A percentile compares a stretch with the other conserved stretches of the same genome.
These are phyloP conservation scores for Catharus bicknelli DNA, from an alignment of 2,113 vertebrate species.

Conservation along the genomic window DNA sequence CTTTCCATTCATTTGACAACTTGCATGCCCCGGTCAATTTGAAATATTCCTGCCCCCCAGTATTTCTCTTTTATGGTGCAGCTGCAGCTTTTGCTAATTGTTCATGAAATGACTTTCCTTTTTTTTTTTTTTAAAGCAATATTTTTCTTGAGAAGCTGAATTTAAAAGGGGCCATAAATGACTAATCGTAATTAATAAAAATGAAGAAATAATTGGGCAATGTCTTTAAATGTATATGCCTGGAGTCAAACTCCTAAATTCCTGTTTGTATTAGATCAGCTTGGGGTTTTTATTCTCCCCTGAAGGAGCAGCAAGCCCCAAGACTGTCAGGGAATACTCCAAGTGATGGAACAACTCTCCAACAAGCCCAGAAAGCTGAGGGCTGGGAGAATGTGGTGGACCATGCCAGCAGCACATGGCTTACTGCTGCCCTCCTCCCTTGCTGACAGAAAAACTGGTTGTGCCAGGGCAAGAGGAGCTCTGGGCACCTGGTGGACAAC, in stretches of 20 bases:
- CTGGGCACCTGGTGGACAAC: background rate
- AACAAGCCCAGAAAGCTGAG: background rate
- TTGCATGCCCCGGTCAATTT: fast-evolving
- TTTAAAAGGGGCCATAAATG: conserved; percentile 26
- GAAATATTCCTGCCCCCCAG: background rate
- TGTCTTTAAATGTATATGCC: conserved; percentile 21
- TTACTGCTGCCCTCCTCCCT: background rate
- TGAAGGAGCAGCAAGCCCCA: background rate
- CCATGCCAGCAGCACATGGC: fast-evolving
- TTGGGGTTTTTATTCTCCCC: background rate
- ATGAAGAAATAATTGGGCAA: conserved; percentile 28
- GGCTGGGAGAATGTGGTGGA: background rate
- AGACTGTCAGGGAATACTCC: background rate
- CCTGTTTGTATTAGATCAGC: background rate
- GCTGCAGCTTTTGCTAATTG: conserved; percentile 45
- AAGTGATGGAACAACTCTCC: background rate
- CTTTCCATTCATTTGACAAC: background rate
- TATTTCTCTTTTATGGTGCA: background rate
- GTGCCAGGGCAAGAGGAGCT: background rate
- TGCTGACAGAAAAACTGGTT: background rate
- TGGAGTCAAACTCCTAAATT: conserved; percentile 18
- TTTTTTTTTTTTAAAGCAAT: background rate
- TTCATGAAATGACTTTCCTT: background rate
- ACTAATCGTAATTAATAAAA: conserved; percentile 41
- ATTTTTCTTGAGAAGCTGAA: conserved; percentile 22